Base-by-base conservation (phyloP, 2,888 invertebrate genomes). In the Noctua janthina region DNA sequence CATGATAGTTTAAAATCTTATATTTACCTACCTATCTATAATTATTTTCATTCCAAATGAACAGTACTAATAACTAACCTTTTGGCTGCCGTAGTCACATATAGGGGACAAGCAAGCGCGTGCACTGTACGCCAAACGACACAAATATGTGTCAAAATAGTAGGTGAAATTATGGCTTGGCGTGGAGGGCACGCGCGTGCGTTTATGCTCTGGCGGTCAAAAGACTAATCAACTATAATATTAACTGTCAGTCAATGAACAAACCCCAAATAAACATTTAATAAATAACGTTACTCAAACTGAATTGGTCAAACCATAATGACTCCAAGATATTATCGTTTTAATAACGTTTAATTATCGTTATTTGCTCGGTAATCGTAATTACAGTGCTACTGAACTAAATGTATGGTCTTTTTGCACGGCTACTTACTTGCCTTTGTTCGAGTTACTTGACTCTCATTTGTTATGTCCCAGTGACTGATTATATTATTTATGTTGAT, bases 281-380 rank as follows among this genome's bases (percentile, higher is more conserved):
- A n/a, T 43, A 43, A n/a, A 46, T n/a, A 68, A 46, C 17, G 8
- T 46, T 4, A 46, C 15, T n/a, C n/a, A 68, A 68, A 78, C 3
- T 66, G 20, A 73, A 73, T 66, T n/a, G 29, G 39, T 43, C 35
- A 68, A 76, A 46, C 70, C 17, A n/a, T 84, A 72, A 74, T 75
- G 59, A 51, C 69, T 23, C 23, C 75, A 78, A 74, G 72, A 82
- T 75, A 62, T 80, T 84, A 79, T 83, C 88, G 86, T 82, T 83
- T 74, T 80, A 83, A 77, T 83, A 79, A 64, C 87, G 81, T 78
- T 81, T 79, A 17, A 84, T n/a, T 88, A n/a, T 78, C 78, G 85
- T 75, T 69, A 70, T 62, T 72, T 54, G 73, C 20, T 71, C 84
- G 76, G 70, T 71, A 56, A 71, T 64, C 78, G 49, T 69, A 75